Evolutionary conservation across 2,113 vertebrate genomes (phyloP).

Genomic region (Sterrhoptilus dennistouni): DNA sequence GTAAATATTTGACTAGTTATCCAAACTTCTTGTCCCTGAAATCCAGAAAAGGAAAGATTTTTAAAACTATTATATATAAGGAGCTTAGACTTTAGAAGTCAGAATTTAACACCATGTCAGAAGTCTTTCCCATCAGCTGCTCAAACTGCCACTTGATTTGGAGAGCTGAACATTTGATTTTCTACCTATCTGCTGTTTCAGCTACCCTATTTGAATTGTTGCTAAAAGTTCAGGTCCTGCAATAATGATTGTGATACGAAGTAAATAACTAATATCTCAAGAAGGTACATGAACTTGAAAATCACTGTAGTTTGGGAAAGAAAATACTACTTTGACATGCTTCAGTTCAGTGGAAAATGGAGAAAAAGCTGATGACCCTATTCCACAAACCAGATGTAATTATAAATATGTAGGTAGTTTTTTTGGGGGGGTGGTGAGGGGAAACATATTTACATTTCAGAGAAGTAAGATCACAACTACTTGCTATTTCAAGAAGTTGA

Average conservation of each 20-base stretch:
- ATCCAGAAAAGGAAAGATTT: background rate
- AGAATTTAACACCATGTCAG: background rate
- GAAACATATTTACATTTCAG: background rate
- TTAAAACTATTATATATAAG: background rate
- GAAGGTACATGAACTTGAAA: background rate
- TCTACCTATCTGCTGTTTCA: background rate
- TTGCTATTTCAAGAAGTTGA: background rate
- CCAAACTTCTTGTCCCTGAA: background rate
- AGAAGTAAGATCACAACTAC: background rate
- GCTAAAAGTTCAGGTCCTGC: background rate
- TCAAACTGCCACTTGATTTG: background rate
- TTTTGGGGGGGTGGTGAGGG: fast-evolving
- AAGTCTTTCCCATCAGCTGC: background rate
- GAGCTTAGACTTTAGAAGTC: background rate
- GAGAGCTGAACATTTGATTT: background rate
- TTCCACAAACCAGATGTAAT: background rate
- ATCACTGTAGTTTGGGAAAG: background rate
- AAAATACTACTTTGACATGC: background rate
- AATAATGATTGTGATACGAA: background rate
- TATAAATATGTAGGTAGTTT: background rate
- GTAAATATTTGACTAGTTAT: background rate
- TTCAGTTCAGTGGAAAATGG: background rate
- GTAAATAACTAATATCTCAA: background rate
- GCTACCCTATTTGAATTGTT: background rate
- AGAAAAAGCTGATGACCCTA: background rate